A percentile compares a stretch with the other conserved stretches of the same genome.
Evolutionary conservation across 2,888 invertebrate genomes (phyloP).

Genomic region (Oxycera nigricornis): DNA sequence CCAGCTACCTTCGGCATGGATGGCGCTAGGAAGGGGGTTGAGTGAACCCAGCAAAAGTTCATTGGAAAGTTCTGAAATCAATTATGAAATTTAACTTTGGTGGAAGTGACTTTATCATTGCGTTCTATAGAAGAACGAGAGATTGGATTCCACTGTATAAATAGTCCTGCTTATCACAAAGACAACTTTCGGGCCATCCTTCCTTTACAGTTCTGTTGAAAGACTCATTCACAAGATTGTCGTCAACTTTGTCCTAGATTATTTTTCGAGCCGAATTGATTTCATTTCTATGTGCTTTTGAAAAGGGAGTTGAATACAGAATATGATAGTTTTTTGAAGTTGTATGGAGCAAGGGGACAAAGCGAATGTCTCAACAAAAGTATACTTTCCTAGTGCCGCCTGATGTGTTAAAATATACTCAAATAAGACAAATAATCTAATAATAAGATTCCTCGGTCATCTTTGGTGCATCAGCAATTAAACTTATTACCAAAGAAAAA

Average conservation of each 20-base stretch:
- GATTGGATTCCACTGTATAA: constrained; percentile 7
- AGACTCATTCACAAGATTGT: constrained; percentile 7
- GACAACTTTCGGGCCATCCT: constrained; percentile 25
- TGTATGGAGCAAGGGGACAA: too few species aligned
- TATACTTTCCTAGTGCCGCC: too few species aligned
- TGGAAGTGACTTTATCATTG: constrained; percentile 39
- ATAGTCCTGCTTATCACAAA: constrained; percentile 37
- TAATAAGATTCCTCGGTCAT: too few species aligned
- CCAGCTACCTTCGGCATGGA: too few species aligned
- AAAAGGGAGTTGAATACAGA: too few species aligned
- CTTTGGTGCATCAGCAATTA: too few species aligned
- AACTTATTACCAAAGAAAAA: too few species aligned
- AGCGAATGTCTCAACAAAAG: too few species aligned
- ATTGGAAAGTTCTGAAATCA: constrained; percentile 37
- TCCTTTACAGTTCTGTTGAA: constrained; percentile 13
- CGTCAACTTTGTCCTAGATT: constrained; percentile 15
- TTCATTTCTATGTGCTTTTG: too few species aligned
- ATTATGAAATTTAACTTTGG: constrained; percentile 35
- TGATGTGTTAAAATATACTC: too few species aligned
- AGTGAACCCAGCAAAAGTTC: constrained; percentile 27
- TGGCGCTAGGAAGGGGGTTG: neutral
- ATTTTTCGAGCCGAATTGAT: neutral
- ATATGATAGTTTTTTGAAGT: too few species aligned
- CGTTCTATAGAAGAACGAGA: neutral
- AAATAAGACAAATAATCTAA: too few species aligned